A percentile compares a stretch with the other conserved stretches of the same genome.
Evolutionary conservation across 2,888 invertebrate species (phyloP).

Genomic region (Aelia acuminata): DNA sequence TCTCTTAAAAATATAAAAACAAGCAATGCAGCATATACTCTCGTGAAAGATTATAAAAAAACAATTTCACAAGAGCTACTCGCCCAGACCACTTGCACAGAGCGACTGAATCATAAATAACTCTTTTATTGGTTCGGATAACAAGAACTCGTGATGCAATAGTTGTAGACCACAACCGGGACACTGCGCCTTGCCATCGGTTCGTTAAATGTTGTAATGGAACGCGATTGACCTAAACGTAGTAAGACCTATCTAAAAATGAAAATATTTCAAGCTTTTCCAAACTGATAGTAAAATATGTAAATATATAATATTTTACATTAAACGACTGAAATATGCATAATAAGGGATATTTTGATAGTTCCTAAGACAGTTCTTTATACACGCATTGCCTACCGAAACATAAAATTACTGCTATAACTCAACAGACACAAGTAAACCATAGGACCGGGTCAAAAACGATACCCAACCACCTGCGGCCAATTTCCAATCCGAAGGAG

Average conservation of each 20-base stretch:
- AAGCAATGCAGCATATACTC: too few relatives aligned
- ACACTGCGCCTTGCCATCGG: background rate
- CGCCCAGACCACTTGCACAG: background rate
- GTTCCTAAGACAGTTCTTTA: background rate
- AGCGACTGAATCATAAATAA: background rate
- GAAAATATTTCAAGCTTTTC: background rate
- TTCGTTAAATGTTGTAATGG: background rate
- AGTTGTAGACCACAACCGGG: background rate
- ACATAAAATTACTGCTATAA: background rate
- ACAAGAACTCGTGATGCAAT: background rate
- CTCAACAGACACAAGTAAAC: background rate
- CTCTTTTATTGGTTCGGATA: background rate
- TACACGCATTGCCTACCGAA: background rate
- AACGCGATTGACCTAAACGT: background rate
- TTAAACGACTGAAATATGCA: background rate
- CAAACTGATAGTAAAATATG: background rate
- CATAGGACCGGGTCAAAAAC: background rate
- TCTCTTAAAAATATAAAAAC: too few relatives aligned
- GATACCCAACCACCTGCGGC: background rate
- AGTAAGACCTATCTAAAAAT: background rate
- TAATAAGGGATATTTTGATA: background rate
- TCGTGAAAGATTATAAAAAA: background rate
- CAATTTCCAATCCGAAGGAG: background rate
- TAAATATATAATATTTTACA: background rate
- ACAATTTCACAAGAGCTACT: background rate